phyloP scores from a whole-genome alignment of 1,140 invertebrate species.

The Hyposmocoma kahamanoa region DNA sequence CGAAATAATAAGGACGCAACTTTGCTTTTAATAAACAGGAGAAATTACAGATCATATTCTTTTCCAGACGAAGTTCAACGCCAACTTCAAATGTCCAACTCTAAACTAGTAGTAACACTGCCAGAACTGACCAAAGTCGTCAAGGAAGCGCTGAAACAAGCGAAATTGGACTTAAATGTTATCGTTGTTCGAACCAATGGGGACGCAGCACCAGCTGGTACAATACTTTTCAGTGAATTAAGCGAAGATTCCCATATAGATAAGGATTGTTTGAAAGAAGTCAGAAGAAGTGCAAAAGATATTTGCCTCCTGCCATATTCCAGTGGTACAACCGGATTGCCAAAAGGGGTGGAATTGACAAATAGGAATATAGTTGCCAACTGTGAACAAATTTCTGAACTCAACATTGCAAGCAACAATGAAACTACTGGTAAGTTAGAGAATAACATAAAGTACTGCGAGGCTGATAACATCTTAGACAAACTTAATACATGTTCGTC shows the following conservation, averaged over 20 bases:
- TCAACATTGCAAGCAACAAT: conserved; percentile 36
- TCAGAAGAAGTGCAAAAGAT: conserved; percentile 65
- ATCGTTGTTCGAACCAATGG: conserved; percentile 71
- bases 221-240: conserved; percentile 76
- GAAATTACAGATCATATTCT: no score
- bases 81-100: conserved; percentile 80
- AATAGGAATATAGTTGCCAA: conserved; percentile 79
- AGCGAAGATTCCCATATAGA: conserved; percentile 69
- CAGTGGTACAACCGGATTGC: conserved; percentile 91
- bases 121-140: conserved; percentile 63
- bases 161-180: conserved; percentile 73
- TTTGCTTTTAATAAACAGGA: no score
- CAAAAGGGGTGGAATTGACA: conserved; percentile 90
- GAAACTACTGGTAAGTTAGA: conserved; percentile 53
- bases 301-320: conserved; percentile 79
- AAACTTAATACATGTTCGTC: no score
- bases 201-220: conserved; percentile 63
- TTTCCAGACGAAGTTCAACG: conserved; percentile 84
- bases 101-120: conserved; percentile 81
- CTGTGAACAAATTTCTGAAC: conserved; percentile 64
- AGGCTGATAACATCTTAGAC: no score
- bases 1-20: no score
- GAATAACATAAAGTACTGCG: no score
- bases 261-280: conserved; percentile 63
- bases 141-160: conserved; percentile 61